phyloP scores from a whole-genome alignment of 2,113 vertebrate genomes.

The Alces alces region DNA sequence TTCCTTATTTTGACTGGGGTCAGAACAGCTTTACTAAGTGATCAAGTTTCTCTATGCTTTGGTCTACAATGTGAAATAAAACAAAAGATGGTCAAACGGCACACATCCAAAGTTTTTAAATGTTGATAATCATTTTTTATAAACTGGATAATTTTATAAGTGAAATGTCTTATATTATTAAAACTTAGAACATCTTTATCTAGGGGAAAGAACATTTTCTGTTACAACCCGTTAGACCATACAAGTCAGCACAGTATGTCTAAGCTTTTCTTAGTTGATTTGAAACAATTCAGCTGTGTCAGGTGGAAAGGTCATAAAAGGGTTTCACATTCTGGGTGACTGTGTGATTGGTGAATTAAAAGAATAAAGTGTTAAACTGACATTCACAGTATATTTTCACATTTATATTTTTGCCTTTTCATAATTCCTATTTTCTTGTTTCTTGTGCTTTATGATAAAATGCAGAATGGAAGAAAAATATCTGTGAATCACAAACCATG shows the following conservation, averaged over 20 bases:
- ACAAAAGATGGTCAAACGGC: neutral
- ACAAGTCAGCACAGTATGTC: neutral
- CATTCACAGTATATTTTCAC: constrained; percentile 9
- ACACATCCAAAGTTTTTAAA: constrained; percentile 42
- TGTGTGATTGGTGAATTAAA: constrained; percentile 25
- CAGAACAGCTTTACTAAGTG: constrained; percentile 45
- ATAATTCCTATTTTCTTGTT: neutral
- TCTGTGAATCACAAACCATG: neutral
- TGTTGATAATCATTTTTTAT: constrained; percentile 31
- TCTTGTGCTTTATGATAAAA: constrained; percentile 17
- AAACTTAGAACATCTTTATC: constrained; percentile 16
- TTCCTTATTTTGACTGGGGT: constrained; percentile 52
- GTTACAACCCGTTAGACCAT: neutral
- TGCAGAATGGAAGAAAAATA: neutral
- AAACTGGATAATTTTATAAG: constrained; percentile 36
- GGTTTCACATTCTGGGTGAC: neutral
- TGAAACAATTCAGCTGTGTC: constrained; percentile 31
- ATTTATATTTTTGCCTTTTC: constrained; percentile 39
- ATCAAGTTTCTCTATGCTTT: constrained; percentile 52
- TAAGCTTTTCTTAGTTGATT: neutral
- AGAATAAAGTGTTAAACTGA: neutral
- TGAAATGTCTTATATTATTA: constrained; percentile 28
- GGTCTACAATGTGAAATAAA: constrained; percentile 4
- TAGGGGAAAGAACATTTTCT: neutral
- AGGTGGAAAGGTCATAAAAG: neutral